Base-by-base conservation (phyloP, 2,888 invertebrate genomes). In the Phortica magna region DNA sequence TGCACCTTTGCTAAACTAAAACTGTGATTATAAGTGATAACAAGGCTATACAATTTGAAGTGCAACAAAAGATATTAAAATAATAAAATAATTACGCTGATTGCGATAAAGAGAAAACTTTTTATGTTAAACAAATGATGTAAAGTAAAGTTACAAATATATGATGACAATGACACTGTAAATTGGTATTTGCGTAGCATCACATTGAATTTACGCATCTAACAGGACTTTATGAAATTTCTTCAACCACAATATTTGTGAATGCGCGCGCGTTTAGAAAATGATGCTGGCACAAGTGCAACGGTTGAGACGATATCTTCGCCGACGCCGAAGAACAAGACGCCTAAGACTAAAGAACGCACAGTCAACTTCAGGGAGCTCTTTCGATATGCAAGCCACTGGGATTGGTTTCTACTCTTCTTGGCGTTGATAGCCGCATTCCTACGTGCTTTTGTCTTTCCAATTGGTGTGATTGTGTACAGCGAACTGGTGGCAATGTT, bases 401-500 rank as follows among this genome's bases (percentile, higher is more conserved):
- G 92, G 84, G 95, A 95, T 91, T 87, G 93, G 80, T 75, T 93
- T 17, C 84, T 93, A 31, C 87, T 94, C 5, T 57, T 92, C 4
- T 78, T 93, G 22, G 95, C 93, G 0, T 82, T 94, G 59, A 71
- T 95, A 19, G 91, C 94, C 78, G 94, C 94, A 7, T 88, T 92
- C 0, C 81, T 94, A 48, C 94, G 94, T 87, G 94, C 95, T 5
- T 87, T 94, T 64, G 94, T 94, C 59, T 84, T 95, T 86, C 95
- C 95, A 0, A 89, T 94, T 22, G 94, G 94, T 53, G 94, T 95
- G 42, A 94, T 95, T 81, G 92, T 95, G 10, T 95, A 95, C 89
- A 95, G 95, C 82, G 94, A 95, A 90, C 93, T 95, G 90, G 94
- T 95, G 1, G 93, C 95, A 17, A 92, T 95, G 78, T 93, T 95